These are phyloP conservation scores for Lerema accius DNA, from an alignment of 1,140 invertebrate species.

Conservation along the genomic window DNA sequence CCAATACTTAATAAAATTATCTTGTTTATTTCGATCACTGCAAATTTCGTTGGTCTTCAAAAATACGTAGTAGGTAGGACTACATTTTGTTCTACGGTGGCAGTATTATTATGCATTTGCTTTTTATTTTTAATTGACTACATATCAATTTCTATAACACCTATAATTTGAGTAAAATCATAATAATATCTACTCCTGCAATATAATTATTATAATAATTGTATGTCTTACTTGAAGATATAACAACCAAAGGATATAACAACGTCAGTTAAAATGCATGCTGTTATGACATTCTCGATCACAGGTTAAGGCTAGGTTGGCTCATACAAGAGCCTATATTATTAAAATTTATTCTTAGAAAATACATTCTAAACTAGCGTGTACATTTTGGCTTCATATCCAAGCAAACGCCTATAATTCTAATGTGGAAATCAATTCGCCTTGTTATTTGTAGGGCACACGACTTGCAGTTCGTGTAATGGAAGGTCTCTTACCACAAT, in stretches of 20 bases:
- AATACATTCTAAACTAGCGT: slow-evolving; percentile 1
- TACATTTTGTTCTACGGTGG: not conserved
- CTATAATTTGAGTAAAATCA: too few species aligned
- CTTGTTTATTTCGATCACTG: not conserved
- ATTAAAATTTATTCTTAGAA: not conserved
- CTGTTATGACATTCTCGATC: slow-evolving; percentile 19
- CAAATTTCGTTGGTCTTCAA: slow-evolving; percentile 12
- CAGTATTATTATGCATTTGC: too few species aligned
- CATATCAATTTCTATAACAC: not conserved
- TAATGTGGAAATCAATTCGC: slow-evolving; percentile 44
- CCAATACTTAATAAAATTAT: not conserved
- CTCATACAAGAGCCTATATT: not conserved
- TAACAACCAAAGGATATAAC: not conserved
- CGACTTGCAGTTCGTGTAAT: slow-evolving; percentile 89
- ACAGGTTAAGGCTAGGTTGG: slow-evolving; percentile 18
- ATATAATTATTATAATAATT: not conserved
- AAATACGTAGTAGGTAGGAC: not conserved
- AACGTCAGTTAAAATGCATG: slow-evolving; percentile 9
- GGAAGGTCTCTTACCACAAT: slow-evolving; percentile 94
- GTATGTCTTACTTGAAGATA: not conserved
- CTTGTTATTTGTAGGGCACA: slow-evolving; percentile 74
- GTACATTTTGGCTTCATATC: slow-evolving; percentile 4
- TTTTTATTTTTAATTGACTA: not conserved
- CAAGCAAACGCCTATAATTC: not conserved
- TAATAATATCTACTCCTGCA: not conserved